phyloP scores from a whole-genome alignment of 2,113 vertebrate species.

The Hystrix cristata region DNA sequence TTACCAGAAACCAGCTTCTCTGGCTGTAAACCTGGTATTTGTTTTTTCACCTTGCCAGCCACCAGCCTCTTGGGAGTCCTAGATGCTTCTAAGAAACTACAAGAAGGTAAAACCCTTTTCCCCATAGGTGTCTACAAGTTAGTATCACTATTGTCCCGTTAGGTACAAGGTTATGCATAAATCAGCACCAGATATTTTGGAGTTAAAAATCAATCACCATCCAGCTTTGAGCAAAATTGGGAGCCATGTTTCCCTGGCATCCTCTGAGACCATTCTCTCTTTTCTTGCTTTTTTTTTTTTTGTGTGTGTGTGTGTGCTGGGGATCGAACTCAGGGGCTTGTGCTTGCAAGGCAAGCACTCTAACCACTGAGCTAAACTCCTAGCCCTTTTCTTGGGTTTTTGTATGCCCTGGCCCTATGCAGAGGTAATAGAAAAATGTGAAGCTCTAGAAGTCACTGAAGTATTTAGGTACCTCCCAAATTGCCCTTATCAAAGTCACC shows the following conservation, averaged over 20 bases:
- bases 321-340: too few species aligned
- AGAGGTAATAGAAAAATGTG: conserved; percentile 4
- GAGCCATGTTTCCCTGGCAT: background rate
- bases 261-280: background rate
- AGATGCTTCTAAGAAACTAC: conserved; percentile 24
- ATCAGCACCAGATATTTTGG: conserved; percentile 2
- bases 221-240: conserved; percentile 48
- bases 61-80: background rate
- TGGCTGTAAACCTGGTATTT: conserved; percentile 32
- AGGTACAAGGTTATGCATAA: conserved; percentile 22
- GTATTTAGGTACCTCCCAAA: conserved; percentile 10
- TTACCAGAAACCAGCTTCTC: conserved; percentile 38
- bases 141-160: background rate
- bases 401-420: background rate
- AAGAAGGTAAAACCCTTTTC: background rate
- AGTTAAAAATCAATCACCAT: conserved; percentile 59
- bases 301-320: too few species aligned
- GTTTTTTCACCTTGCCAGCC: background rate
- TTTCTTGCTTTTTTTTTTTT: too few species aligned
- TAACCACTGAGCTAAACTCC: too few species aligned
- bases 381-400: background rate
- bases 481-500: background rate
- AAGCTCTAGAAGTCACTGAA: background rate
- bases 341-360: too few species aligned
- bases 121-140: background rate